Base-by-base conservation (phyloP, 2,797 vertebrate genomes). In the Helicolenus hilgendorfi region DNA sequence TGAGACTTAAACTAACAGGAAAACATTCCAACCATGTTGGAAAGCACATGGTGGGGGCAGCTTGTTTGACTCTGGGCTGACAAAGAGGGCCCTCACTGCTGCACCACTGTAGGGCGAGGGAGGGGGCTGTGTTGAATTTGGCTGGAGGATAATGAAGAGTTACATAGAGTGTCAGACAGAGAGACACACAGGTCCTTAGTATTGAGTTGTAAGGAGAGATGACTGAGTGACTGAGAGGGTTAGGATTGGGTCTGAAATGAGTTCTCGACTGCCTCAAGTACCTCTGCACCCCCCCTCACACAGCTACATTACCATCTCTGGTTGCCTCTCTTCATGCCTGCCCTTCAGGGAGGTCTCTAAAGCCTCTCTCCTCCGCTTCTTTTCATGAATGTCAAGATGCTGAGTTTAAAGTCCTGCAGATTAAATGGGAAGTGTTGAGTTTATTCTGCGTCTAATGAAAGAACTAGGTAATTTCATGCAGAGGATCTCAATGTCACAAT, bases 1-100 rank as follows among this genome's bases (percentile, higher is more conserved):
- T 96, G 96, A 98, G 96, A 97, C 97, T 98, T 97, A 97, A 98
- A 97, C 97, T 97, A 97, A 97, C 96, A 97, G 96, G 94, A 97
- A 98, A 97, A 97, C 96, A 97, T 94, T 94, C 89, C 91, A 95
- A 89, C 95, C 92, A 89, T 92, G 95, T 92, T 95, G 89, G 87
- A 96, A 96, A 96, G 94, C 77, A 75, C 58, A 78, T 60, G 88
- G 94, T 63, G 92, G 92, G 94, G 89, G 92, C 86, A 82, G 92
- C 84, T 87, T 92, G 90, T 92, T 92, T 93, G 91, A 95, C 94
- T 93, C 90, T 71, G 84, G 62, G 83, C 93, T 92, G 91, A 94
- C 89, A 95, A 89, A 93, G 91, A 96, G 90, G 94, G 91, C 89
- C 92, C 94, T 93, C 88, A 88, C 90, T 79, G 35, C 88, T 74